Evolutionary conservation across 2,797 vertebrate species (phyloP).

Genomic region (Pangasius djambal): DNA sequence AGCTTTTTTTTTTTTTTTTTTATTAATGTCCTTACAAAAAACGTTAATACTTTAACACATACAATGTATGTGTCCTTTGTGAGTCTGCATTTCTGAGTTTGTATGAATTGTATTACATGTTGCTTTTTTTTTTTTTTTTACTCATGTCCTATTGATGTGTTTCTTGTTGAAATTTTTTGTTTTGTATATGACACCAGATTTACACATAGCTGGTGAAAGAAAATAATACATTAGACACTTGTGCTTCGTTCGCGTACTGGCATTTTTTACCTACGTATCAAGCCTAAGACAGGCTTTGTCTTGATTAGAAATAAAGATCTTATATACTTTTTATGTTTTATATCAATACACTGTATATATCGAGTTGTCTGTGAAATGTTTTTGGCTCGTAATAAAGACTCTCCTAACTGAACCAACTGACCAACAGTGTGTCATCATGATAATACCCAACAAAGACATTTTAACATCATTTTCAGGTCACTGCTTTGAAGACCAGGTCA

Average conservation of each 20-base stretch:
- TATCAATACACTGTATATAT: slow-evolving; percentile 50
- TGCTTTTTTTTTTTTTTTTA: slow-evolving; percentile 53
- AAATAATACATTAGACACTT: slow-evolving; percentile 18
- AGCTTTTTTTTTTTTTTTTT: slow-evolving; percentile 74
- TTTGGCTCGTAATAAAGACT: slow-evolving; percentile 40
- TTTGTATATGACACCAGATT: slow-evolving; percentile 37
- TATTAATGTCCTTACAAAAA: slow-evolving; percentile 73
- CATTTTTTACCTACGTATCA: slow-evolving; percentile 61
- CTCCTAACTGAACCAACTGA: neutral
- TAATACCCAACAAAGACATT: neutral
- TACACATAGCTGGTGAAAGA: slow-evolving; percentile 19
- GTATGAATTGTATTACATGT: slow-evolving; percentile 80
- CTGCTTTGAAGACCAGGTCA: slow-evolving; percentile 14
- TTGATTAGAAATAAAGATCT: slow-evolving; percentile 82
- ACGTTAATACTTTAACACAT: slow-evolving; percentile 82
- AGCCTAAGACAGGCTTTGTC: slow-evolving; percentile 61
- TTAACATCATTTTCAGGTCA: neutral
- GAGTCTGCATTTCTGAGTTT: slow-evolving; percentile 80
- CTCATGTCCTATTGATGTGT: slow-evolving; percentile 62
- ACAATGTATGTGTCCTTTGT: slow-evolving; percentile 93
- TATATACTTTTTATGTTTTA: slow-evolving; percentile 61
- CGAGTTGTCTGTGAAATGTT: slow-evolving; percentile 39
- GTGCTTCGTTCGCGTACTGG: slow-evolving; percentile 9
- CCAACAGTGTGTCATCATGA: neutral
- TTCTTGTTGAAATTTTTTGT: slow-evolving; percentile 14